Evolutionary conservation across 1,140 invertebrate genomes (phyloP).

Genomic region (Subanguina moxae): DNA sequence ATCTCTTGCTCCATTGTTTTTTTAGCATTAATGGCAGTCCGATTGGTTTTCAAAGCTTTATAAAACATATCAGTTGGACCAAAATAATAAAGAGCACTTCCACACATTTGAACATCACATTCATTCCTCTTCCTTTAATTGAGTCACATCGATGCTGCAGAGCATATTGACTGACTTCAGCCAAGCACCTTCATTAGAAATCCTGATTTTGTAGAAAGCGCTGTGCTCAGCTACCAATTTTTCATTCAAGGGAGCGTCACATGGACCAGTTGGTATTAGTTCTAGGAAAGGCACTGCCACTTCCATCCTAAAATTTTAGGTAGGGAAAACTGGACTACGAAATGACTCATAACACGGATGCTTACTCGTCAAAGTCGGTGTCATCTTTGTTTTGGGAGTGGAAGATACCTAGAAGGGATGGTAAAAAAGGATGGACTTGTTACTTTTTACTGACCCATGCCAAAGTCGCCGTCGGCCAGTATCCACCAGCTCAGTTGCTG

Average conservation of each 20-base stretch:
- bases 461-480: constrained; percentile 35
- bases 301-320: constrained; percentile 34
- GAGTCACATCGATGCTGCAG: too few species aligned
- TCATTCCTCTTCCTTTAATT: too few species aligned
- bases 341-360: constrained; percentile 1
- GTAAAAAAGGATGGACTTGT: too few species aligned
- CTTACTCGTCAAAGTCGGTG: constrained; percentile 37
- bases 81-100: too few species aligned
- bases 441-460: constrained; percentile 17
- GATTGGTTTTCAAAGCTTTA: too few species aligned
- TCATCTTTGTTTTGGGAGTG: constrained; percentile 39
- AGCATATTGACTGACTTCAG: constrained; percentile 22
- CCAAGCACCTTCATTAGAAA: constrained; percentile 39
- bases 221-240: constrained; percentile 18
- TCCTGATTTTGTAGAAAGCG: constrained; percentile 40
- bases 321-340: constrained; percentile 10
- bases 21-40: too few species aligned
- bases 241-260: constrained; percentile 31
- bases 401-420: constrained; percentile 9
- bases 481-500: constrained; percentile 33
- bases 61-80: too few species aligned
- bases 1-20: too few species aligned
- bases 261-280: constrained; percentile 36
- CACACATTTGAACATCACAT: too few species aligned
- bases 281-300: constrained; percentile 35